Evolutionary conservation across 2,797 vertebrate species (phyloP), one percentile per base, ranked within the genome.

Genomic region (Limosa lapponica): DNA sequence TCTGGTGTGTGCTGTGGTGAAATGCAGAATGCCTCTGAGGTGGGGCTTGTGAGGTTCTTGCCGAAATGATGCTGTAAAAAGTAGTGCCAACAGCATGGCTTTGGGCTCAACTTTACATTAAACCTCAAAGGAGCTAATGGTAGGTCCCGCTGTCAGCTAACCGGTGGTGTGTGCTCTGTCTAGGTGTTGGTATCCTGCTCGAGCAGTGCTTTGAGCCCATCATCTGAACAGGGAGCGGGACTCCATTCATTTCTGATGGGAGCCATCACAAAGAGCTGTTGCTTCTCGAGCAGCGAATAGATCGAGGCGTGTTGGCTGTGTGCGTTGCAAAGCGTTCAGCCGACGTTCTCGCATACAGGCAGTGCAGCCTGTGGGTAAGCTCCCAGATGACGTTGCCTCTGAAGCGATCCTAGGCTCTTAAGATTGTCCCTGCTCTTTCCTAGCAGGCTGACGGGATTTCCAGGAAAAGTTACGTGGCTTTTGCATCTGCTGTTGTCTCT

Each of bases 291-390:
- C 69, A 69, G 77, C 23, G 4, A 1, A 28, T 37, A 27, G 39
- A 13, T 8, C 10, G 72, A 28, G 52, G 14, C 0, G 0, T 28
- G n/a, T 23, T 82, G 70, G 17, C 54, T 69, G 39, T 20, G 49
- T 65, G 43, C 54, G 34, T 64, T 66, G n/a, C 46, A 43, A 17
- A 90, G 80, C 17, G 5, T 54, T 92, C 28, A 36, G 0, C 32
- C 1, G 0, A 1, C 34, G 13, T 7, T 78, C 57, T 81, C 4
- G 2, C 10, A 2, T 7, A 13, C n/a, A 41, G 57, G 28, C 48
- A 44, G 0, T 58, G 49, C 54, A 48, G 48, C n/a, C 48, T 55
- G 59, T 30, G 73, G 37, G 20, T 73, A 16, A 27, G 69, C 34
- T 87, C 69, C 67, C 62, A 39, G 34, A 3, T 82, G 62, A 32